Percentiles rank a stretch among this genome's conserved stretches.
These are phyloP conservation scores for Myotis davidii DNA, from an alignment of 2,113 vertebrate species.

Conservation along the genomic window DNA sequence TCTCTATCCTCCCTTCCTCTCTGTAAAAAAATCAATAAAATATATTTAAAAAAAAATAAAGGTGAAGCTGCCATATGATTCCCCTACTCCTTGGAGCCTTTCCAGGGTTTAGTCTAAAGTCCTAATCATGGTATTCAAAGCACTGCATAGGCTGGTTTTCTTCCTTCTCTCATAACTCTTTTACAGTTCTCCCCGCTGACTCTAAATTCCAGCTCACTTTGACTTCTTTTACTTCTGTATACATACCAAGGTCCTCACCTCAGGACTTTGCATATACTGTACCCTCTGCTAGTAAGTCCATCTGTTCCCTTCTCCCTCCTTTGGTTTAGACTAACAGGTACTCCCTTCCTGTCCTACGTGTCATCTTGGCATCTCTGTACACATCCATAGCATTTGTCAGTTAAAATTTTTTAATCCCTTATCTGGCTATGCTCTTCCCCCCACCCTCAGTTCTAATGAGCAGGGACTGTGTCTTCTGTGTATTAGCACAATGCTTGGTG, in stretches of 20 bases:
- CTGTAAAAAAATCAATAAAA: too few relatives aligned
- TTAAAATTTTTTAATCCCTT: background rate
- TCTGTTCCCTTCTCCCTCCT: background rate
- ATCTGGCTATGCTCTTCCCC: background rate
- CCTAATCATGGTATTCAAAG: rapidly evolving
- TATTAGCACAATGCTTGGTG: too few relatives aligned
- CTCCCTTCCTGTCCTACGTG: too few relatives aligned
- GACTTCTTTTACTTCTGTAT: background rate
- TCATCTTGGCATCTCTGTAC: background rate
- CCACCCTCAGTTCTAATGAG: background rate
- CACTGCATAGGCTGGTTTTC: background rate
- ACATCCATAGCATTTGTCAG: background rate
- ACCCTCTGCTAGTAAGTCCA: background rate
- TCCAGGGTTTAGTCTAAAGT: background rate
- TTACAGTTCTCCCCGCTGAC: background rate
- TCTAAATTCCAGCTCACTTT: background rate
- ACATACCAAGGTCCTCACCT: background rate
- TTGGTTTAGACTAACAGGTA: background rate
- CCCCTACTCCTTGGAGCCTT: background rate
- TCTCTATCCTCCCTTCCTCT: too few relatives aligned
- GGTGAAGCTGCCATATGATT: background rate
- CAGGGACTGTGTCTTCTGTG: background rate
- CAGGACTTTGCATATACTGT: background rate
- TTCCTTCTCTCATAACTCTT: background rate
- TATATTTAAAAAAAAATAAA: background rate